These are phyloP conservation scores for Gobius niger DNA, from an alignment of 2,113 vertebrate species.

Conservation along the genomic window DNA sequence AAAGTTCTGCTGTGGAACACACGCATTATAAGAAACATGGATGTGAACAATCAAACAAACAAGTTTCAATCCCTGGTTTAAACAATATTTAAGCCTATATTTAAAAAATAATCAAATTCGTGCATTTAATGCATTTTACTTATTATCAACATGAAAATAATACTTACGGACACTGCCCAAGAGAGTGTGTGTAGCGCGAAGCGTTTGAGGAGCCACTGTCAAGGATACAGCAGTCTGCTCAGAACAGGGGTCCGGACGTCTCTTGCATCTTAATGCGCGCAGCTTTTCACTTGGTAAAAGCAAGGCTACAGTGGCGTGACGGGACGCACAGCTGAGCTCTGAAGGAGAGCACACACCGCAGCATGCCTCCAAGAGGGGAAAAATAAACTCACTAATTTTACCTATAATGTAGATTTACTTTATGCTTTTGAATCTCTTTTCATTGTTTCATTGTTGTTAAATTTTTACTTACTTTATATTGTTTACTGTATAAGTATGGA, in stretches of 20 bases:
- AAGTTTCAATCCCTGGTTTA: too few species aligned
- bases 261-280: conserved; percentile 62
- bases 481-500: too few species aligned
- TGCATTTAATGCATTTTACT: too few species aligned
- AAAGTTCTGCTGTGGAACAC: conserved; percentile 40
- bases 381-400: conserved; percentile 2
- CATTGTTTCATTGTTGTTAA: too few species aligned
- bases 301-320: conserved; percentile 56
- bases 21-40: conserved; percentile 8
- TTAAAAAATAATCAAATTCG: too few species aligned
- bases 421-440: too few species aligned
- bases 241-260: conserved; percentile 43
- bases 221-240: conserved; percentile 40
- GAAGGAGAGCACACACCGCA: conserved; percentile 29
- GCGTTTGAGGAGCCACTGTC: conserved; percentile 36
- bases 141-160: not conserved
- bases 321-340: conserved; percentile 30
- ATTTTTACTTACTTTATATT: too few species aligned
- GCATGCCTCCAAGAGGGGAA: conserved; percentile 5
- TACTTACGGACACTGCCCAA: not conserved
- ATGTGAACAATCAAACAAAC: not conserved
- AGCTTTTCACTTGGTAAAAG: conserved; percentile 58
- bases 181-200: conserved; percentile 2
- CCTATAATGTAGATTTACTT: too few species aligned
- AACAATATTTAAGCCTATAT: too few species aligned